A percentile compares a stretch with the other conserved stretches of the same genome.
Conservation (phyloP, 2,797 vertebrate genomes). For the Propithecus deckenii region DNA sequence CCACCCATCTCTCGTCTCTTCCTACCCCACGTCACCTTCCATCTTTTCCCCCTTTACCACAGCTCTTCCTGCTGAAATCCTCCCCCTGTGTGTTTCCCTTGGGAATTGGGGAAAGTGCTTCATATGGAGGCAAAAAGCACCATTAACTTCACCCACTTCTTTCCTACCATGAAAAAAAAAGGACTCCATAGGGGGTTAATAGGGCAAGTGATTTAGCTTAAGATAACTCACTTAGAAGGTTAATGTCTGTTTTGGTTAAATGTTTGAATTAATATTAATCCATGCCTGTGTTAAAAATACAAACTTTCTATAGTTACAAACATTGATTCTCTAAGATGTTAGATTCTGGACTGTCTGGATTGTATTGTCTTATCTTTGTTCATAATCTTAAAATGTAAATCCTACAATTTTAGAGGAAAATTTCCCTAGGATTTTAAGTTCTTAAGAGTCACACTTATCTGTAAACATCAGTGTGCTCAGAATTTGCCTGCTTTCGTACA, state of each 20-base stretch:
- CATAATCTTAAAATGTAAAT: neutral
- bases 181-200: too few relatives aligned
- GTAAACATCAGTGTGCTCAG: neutral
- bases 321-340: neutral
- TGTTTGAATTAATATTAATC: neutral
- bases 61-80: too few relatives aligned
- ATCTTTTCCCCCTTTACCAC: too few relatives aligned
- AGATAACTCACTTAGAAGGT: neutral
- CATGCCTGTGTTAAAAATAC: neutral
- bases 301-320: neutral
- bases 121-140: neutral
- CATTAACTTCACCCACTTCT: neutral
- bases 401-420: neutral
- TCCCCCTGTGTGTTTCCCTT: rapidly evolving
- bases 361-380: neutral
- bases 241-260: neutral
- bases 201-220: neutral
- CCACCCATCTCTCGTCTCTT: neutral
- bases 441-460: neutral
- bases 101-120: neutral
- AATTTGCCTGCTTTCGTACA: neutral
- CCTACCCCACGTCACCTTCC: neutral
- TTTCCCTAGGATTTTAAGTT: neutral
- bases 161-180: too few relatives aligned
- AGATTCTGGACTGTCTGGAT: neutral